Conservation (phyloP, 53 echinoderm and acorn worm genomes). For the Holothuria leucospilota region DNA sequence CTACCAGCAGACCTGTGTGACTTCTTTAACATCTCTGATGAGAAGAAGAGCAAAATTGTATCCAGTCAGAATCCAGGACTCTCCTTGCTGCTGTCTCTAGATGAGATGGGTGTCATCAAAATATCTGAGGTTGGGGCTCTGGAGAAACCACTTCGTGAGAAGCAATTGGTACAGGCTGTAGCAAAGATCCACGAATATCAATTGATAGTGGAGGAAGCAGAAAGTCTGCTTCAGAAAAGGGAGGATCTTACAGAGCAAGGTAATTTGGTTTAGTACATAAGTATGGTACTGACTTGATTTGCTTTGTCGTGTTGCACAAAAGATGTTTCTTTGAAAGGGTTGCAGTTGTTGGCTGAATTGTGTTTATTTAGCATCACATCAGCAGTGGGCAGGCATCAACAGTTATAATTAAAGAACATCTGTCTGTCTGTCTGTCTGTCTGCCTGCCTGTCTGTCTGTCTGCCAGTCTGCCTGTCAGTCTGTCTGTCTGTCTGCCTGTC, state of each 20-base stretch:
- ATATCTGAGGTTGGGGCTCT: background rate
- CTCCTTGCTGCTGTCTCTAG: background rate
- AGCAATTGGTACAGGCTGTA: background rate
- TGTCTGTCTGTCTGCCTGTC: no score
- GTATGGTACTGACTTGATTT: no score
- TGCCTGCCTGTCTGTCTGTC: no score
- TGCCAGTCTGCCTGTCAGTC: no score
- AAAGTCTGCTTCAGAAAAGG: background rate
- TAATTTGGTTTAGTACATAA: background rate
- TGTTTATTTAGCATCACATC: no score
- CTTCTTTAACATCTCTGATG: background rate
- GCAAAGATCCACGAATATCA: slow-evolving; percentile 10
- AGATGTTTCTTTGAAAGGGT: no score
- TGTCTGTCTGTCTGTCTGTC: no score
- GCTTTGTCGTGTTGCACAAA: no score
- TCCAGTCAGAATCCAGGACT: slow-evolving; percentile 17
- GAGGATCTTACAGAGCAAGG: background rate
- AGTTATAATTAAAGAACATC: no score
- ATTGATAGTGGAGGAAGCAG: background rate
- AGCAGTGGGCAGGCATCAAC: no score
- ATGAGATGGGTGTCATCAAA: background rate
- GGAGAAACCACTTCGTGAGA: background rate
- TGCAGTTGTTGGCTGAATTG: no score
- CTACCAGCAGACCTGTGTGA: background rate
- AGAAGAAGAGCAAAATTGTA: background rate